Evolutionary conservation across 2,113 vertebrate species (phyloP).

Genomic region (Seriola rivoliana): DNA sequence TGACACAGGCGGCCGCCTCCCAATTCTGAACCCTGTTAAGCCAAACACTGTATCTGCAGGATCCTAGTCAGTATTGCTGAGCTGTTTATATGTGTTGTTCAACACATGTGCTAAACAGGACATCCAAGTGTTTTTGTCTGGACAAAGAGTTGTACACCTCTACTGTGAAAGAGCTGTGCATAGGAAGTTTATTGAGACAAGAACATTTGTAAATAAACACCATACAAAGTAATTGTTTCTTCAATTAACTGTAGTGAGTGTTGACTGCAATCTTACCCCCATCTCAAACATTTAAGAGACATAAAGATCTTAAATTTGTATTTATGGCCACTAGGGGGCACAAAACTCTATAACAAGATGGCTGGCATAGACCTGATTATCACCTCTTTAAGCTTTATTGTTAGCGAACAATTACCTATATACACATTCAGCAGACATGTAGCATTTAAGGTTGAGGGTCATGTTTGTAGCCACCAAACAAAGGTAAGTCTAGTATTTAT

Average conservation of each 20-base stretch:
- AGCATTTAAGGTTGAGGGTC: no score
- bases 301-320: background rate
- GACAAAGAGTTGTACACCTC: background rate
- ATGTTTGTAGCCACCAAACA: no score
- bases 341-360: background rate
- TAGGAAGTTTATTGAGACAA: background rate
- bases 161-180: no score
- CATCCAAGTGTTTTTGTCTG: background rate
- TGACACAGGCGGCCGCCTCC: no score
- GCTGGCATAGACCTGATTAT: background rate
- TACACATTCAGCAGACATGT: background rate
- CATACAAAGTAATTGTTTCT: background rate
- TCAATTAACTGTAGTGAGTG: background rate
- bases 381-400: background rate
- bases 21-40: background rate
- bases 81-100: conserved; percentile 12
- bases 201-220: background rate
- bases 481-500: no score
- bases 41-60: conserved; percentile 21
- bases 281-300: no score
- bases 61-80: conserved; percentile 19
- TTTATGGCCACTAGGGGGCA: no score
- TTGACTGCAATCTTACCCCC: background rate
- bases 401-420: background rate
- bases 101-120: conserved; percentile 39